Base-by-base conservation (phyloP, 2,888 invertebrate genomes). In the Pristionchus fissidentatus region DNA sequence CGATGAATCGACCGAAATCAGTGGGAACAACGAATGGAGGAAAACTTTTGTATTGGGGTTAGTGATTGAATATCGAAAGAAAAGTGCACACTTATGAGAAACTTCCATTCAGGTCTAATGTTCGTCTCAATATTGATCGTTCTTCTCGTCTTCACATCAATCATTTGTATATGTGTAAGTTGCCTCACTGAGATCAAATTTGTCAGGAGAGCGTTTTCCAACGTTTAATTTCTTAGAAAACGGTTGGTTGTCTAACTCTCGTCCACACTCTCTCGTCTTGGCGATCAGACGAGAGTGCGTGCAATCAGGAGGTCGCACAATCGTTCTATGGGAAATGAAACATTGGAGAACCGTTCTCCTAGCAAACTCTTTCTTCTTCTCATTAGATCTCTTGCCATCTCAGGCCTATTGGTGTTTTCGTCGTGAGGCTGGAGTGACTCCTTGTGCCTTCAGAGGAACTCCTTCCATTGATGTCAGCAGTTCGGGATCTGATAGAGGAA, bases 391-490 rank as follows among this genome's bases (percentile, higher is more conserved):
- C 26, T 13, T 43, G 8, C 22, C 10, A 22, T 75, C 26, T 41
- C 75, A 75, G 75, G 75, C 75, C 5, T 75, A 46, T 75, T 46
- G 19, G 3, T 46, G 43, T 19, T 75, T 43, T 75, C 75, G 75
- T 13, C 10, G 46, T 41, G 10, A 8, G 15, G 46, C 43, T 5
- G 15, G 10, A 3, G 78, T 55, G 3, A 22, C 29, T 35, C 52
- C 35, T n/a, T 32, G 78, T 38, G 22, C 32, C 22, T 55, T 38
- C 35, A 19, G 78, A 78, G 78, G 78, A 15, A 35, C 22, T 78
- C 78, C 38, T 26, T 78, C 78, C 22, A 78, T 55, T 55, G 78
- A 78, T 78, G 78, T 78, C 22, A 78, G 78, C 38, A 78, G 78
- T 55, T 52, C 13, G 15, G 78, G 78, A 52, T 55, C 55, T 19